These are phyloP conservation scores for Vicugna pacos DNA, from an alignment of 2,113 vertebrate species.

Conservation along the genomic window DNA sequence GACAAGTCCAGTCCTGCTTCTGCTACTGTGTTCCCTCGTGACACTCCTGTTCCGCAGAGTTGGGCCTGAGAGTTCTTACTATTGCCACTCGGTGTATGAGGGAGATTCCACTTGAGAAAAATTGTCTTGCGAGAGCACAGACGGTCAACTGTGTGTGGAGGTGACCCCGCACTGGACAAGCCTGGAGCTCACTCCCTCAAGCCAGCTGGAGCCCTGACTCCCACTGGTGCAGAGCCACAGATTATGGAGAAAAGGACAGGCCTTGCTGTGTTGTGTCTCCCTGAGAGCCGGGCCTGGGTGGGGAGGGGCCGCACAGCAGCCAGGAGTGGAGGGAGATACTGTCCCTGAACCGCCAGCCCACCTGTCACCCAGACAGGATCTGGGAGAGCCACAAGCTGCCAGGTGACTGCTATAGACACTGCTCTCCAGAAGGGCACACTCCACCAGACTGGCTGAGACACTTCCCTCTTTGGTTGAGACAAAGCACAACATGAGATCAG, in stretches of 20 bases:
- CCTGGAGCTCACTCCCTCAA: rapidly evolving
- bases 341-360: neutral
- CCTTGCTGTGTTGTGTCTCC: neutral
- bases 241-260: neutral
- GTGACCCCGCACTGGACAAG: rapidly evolving
- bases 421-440: neutral
- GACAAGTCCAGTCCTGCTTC: no score
- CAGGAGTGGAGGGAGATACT: neutral
- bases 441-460: neutral
- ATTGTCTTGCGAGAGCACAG: neutral
- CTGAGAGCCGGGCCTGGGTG: neutral
- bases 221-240: neutral
- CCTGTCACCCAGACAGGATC: neutral
- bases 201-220: neutral
- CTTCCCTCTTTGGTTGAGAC: neutral
- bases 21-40: neutral
- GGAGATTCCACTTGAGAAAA: neutral
- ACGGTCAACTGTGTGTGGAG: no score
- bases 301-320: neutral
- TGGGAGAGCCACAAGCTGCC: neutral
- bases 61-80: neutral
- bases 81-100: neutral
- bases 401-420: neutral
- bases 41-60: neutral
- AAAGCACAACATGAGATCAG: neutral